phyloP scores from a whole-genome alignment of 2,888 invertebrate species.

The Brachylomia viminalis region DNA sequence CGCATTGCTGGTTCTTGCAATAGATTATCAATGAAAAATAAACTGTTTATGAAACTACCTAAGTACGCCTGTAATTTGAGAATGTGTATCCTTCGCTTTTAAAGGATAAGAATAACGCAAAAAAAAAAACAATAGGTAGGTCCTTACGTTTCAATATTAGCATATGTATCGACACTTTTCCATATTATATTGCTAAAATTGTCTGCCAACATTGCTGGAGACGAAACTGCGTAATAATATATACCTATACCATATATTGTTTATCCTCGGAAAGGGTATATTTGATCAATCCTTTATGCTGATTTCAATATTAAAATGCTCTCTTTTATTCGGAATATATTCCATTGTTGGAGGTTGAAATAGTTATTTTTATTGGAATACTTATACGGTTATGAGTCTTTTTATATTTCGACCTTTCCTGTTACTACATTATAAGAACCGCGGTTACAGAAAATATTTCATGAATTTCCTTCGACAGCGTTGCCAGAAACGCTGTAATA shows the following conservation, averaged over 20 bases:
- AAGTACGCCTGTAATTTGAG: slow-evolving; percentile 10
- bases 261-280: slow-evolving; percentile 58
- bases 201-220: slow-evolving; percentile 53
- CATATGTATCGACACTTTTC: slow-evolving; percentile 60
- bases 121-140: slow-evolving; percentile 46
- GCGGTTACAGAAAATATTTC: slow-evolving; percentile 24
- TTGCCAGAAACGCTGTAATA: slow-evolving; percentile 27
- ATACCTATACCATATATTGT: slow-evolving; percentile 55
- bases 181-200: slow-evolving; percentile 58
- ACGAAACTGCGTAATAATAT: slow-evolving; percentile 48
- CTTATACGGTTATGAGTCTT: slow-evolving; percentile 34
- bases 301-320: slow-evolving; percentile 68
- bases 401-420: slow-evolving; percentile 22
- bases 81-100: slow-evolving; percentile 28
- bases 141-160: slow-evolving; percentile 53
- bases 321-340: slow-evolving; percentile 57
- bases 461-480: slow-evolving; percentile 1
- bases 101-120: slow-evolving; percentile 53
- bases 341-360: slow-evolving; percentile 54
- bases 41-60: slow-evolving; percentile 1
- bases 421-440: neutral
- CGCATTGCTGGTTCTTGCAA: slow-evolving; percentile 9
- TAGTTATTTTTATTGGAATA: slow-evolving; percentile 59
- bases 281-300: slow-evolving; percentile 69
- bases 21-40: neutral